Evolutionary conservation across 2,113 vertebrate genomes (phyloP).

Genomic region (Platichthys flesus): DNA sequence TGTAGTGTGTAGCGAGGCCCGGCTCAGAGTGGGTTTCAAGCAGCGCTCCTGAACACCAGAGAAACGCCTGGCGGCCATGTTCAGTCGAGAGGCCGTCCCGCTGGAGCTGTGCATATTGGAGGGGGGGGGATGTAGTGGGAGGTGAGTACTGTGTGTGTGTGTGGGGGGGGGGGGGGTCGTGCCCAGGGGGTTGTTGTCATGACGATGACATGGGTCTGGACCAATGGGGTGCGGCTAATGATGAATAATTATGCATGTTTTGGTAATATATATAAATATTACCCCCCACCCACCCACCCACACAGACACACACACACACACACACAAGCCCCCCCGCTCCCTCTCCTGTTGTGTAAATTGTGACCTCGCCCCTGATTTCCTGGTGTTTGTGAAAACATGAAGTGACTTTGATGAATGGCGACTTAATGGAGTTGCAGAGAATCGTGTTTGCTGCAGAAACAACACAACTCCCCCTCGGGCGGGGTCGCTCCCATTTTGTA

Average conservation of each 20-base stretch:
- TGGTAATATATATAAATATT: constrained; percentile 75
- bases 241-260: constrained; percentile 87
- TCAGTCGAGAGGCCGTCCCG: constrained; percentile 35
- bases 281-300: too few relatives aligned
- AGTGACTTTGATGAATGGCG: constrained; percentile 66
- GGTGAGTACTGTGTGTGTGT: constrained; percentile 19
- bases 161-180: constrained; percentile 60
- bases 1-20: too few relatives aligned
- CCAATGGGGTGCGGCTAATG: constrained; percentile 84
- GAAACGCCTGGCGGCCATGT: constrained; percentile 45
- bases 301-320: too few relatives aligned
- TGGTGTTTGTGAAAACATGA: constrained; percentile 55
- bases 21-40: not conserved
- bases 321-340: too few relatives aligned
- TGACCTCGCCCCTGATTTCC: constrained; percentile 62
- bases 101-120: constrained; percentile 41
- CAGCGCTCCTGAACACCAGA: not conserved
- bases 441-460: constrained; percentile 25
- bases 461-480: constrained; percentile 46
- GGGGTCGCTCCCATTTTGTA: constrained; percentile 59
- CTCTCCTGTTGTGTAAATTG: constrained; percentile 44
- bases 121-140: constrained; percentile 78
- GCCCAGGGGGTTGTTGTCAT: constrained; percentile 83
- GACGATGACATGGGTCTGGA: constrained; percentile 81
- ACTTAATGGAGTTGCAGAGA: constrained; percentile 41